Conservation (phyloP, 1,140 invertebrate species). For the Musca vetustissima region DNA sequence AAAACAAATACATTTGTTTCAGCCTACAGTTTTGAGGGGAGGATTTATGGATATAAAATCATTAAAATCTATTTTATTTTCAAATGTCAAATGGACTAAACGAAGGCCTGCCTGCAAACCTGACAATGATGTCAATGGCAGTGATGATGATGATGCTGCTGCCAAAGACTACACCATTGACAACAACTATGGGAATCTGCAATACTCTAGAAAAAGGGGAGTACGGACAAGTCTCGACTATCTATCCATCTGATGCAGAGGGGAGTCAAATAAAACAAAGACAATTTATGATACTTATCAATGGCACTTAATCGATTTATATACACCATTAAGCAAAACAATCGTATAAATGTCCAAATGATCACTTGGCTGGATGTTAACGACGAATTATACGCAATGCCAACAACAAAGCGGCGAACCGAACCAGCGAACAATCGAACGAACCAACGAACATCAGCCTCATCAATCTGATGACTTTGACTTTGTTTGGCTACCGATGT, state of each 20-base stretch:
- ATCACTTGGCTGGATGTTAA: conserved; percentile 14
- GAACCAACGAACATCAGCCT: no score
- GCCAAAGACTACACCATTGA: no score
- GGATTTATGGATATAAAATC: conserved; percentile 21
- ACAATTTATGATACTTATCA: conserved; percentile 22
- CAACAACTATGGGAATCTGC: no score
- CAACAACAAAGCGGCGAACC: no score
- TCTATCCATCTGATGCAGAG: not conserved
- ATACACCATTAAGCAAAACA: conserved; percentile 24
- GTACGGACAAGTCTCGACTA: no score
- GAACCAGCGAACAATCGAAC: no score
- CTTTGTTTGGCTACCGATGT: conserved; percentile 14
- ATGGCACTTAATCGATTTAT: conserved; percentile 24
- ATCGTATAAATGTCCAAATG: conserved; percentile 21
- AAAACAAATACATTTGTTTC: not conserved
- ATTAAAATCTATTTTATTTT: conserved; percentile 21
- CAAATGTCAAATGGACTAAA: no score
- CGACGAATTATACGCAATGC: conserved; percentile 17
- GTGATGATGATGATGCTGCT: no score
- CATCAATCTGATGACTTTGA: conserved; percentile 20
- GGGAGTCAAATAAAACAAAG: not conserved
- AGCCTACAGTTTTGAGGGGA: no score
- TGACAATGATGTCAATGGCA: no score
- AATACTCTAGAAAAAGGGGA: no score
- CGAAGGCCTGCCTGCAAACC: no score